phyloP scores from a whole-genome alignment of 2,888 invertebrate genomes.

The Tribolium freemani region DNA sequence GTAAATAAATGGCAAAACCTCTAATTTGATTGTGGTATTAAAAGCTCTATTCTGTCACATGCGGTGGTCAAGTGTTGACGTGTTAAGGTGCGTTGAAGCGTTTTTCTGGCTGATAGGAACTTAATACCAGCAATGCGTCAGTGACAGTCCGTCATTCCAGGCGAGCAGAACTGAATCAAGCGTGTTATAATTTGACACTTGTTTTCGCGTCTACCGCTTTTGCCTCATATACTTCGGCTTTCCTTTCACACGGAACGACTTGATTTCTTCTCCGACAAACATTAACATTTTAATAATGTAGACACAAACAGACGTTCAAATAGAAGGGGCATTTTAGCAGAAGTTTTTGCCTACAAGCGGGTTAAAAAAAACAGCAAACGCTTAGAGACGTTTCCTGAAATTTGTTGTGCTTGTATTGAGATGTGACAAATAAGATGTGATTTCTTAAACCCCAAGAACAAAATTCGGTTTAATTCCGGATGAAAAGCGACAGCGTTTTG shows the following conservation, averaged over 20 bases:
- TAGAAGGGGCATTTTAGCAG: conserved; percentile 29
- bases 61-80: conserved; percentile 23
- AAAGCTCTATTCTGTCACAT: not conserved
- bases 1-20: conserved; percentile 12
- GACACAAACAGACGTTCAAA: conserved; percentile 29
- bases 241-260: conserved; percentile 16
- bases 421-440: conserved; percentile 48
- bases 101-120: conserved; percentile 32
- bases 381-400: too few relatives aligned
- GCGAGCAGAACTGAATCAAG: conserved; percentile 32
- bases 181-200: conserved; percentile 50
- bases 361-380: too few relatives aligned
- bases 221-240: conserved; percentile 11
- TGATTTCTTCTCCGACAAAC: conserved; percentile 27
- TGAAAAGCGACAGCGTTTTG: conserved; percentile 33
- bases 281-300: conserved; percentile 28
- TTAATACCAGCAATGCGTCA: conserved; percentile 31
- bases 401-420: conserved; percentile 17
- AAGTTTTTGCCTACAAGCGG: not conserved
- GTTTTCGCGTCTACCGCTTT: conserved; percentile 46
- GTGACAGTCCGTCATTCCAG: conserved; percentile 32
- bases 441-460: conserved; percentile 42
- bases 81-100: conserved; percentile 29
- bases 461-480: conserved; percentile 26
- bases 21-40: conserved; percentile 9